Base-by-base conservation (phyloP, 2,113 vertebrate species). In the Silurus asotus region DNA sequence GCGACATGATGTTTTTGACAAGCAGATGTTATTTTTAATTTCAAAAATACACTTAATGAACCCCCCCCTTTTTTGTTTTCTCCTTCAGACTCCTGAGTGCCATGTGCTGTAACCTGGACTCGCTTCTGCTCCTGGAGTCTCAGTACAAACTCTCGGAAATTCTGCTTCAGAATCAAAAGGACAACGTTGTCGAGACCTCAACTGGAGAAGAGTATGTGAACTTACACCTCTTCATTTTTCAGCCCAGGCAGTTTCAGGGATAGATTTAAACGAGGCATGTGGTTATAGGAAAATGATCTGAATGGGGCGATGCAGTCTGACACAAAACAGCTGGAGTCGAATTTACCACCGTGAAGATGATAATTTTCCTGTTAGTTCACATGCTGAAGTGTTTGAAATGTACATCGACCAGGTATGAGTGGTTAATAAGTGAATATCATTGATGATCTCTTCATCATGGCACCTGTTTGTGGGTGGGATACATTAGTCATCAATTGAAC, bases 31-130 rank as follows among this genome's bases (percentile, higher is more conserved):
- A n/a, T 23, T 51, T 37, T 59, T 2, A 0, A 55, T 28, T 25
- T 61, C 5, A 13, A 37, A 37, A 37, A 56, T 85, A 48, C 3
- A 65, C 15, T 28, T 53, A 2, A 14, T 8, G 7, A 8, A 25
- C 14, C 62, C 25, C 8, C 70, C 61, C 53, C 4, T 49, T 11
- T 65, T 82, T 58, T 37, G 37, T 37, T 37, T 62, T 70, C 48
- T 84, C n/a, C 53, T 90, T 59, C 90, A 99, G 98, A 90, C 92
- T 99, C 82, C 92, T 99, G 87, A 97, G 95, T 79, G 94, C 97
- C 70, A 84, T 97, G 0, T 97, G 97, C 94, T 98, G 96, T 93
- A 95, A 96, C 87, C 94, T 99, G 90, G 95, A 99, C 90, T 95
- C 94, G 3, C 95, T 98, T 62, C 93, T 99, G 72, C 94, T 99